Base-by-base conservation (phyloP, 2,113 vertebrate species). In the Phaethornis superciliosus region DNA sequence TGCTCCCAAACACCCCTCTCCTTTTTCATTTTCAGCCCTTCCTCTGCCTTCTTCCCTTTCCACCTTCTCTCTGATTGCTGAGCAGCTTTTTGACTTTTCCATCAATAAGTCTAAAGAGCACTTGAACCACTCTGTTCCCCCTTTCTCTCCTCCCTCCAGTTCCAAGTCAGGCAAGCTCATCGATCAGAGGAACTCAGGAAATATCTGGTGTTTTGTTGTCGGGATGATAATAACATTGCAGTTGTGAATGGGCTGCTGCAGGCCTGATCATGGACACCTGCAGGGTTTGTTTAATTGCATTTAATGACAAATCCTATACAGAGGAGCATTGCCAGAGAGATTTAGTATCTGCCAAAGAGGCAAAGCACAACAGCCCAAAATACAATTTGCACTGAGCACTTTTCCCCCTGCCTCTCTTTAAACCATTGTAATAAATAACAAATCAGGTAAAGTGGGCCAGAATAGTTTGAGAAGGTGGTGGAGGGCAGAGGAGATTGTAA, bases 211-310 rank as follows among this genome's bases (percentile, higher is more conserved):
- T 91, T 95, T 96, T 95, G 94, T 95, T 97, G 95, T 96, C 96
- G 95, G 96, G 93, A 89, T 96, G 95, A 93, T 96, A 95, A 96
- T 95, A 96, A 96, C 92, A 96, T 96, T 96, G 95, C 90, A 93
- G 86, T 95, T 96, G 95, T 97, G 96, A 96, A 97, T 95, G 96
- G 95, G 95, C 95, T 96, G 94, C 96, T 96, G 95, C 94, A 95
- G 96, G 96, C 95, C 94, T 94, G 94, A 96, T 85, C 96, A 91
- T 40, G 94, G 95, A 96, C 95, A 96, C 94, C 95, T 96, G 96
- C 92, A 93, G 95, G 95, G 90, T 95, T 96, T 95, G 95, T 96
- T 97, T 97, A 97, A 97, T 97, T 97, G 96, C 96, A 97, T 97
- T 97, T 96, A 97, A 96, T 96, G 96, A 96, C 96, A 96, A 96